A percentile compares a stretch with the other conserved stretches of the same genome.
These are phyloP conservation scores for Ctenochaetus hawaiiensis DNA, from an alignment of 2,797 vertebrate genomes.

Conservation along the genomic window DNA sequence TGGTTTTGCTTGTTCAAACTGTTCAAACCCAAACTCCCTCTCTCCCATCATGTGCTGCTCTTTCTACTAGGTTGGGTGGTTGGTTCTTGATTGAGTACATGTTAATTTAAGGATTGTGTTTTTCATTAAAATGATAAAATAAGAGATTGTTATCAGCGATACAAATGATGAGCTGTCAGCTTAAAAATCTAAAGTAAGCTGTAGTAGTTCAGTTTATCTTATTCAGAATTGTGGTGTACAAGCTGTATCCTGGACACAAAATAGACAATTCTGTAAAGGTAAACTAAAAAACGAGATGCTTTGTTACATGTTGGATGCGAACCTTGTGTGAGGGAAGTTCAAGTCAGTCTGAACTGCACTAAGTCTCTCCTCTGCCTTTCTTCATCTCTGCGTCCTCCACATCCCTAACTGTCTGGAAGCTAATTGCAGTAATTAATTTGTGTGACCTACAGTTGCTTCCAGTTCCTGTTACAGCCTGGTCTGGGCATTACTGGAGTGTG, in stretches of 20 bases:
- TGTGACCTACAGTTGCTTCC: slow-evolving; percentile 67
- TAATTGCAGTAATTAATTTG: slow-evolving; percentile 77
- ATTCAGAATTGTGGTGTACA: not conserved
- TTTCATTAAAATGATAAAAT: not conserved
- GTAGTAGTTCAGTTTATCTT: not conserved
- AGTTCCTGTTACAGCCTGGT: slow-evolving; percentile 63
- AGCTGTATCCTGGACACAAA: not conserved
- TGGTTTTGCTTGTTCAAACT: no score
- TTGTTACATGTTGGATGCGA: not conserved
- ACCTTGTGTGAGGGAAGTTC: not conserved
- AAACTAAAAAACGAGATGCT: not conserved
- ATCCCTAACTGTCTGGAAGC: slow-evolving; percentile 62
- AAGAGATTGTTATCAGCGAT: not conserved
- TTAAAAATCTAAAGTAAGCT: not conserved
- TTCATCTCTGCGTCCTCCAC: slow-evolving; percentile 45
- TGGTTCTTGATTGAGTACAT: no score
- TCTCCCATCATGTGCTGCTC: no score
- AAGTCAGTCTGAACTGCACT: not conserved
- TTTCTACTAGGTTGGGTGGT: no score
- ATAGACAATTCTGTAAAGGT: not conserved
- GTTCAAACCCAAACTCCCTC: no score
- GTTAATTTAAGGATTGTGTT: not conserved
- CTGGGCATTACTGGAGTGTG: slow-evolving; percentile 69
- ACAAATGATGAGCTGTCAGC: not conserved
- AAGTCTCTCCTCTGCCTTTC: slow-evolving; percentile 12